These are phyloP conservation scores for Kuschelorhynchus macadamiae DNA, from an alignment of 2,888 invertebrate genomes.

Conservation along the genomic window DNA sequence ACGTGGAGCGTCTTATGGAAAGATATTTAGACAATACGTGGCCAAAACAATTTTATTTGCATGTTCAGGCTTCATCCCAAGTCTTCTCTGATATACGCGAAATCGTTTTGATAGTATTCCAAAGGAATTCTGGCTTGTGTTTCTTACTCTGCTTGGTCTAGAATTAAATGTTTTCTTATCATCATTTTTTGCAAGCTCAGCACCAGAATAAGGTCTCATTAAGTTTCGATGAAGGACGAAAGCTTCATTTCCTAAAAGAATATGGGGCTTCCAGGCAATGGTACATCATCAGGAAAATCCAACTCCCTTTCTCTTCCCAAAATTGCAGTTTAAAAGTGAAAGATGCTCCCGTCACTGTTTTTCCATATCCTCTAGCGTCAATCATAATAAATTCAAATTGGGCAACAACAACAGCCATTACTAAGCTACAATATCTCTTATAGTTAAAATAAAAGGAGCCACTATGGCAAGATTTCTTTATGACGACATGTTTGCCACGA, in stretches of 20 bases:
- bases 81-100: constrained; percentile 18
- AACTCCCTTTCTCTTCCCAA: constrained; percentile 16
- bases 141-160: constrained; percentile 21
- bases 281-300: constrained; percentile 12
- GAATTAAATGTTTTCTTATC: constrained; percentile 19
- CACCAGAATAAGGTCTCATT: constrained; percentile 39
- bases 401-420: constrained; percentile 17
- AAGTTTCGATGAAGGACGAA: constrained; percentile 24
- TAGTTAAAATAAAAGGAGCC: constrained; percentile 13
- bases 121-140: constrained; percentile 17
- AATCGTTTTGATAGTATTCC: constrained; percentile 23
- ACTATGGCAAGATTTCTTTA: constrained; percentile 18
- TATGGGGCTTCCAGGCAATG: constrained; percentile 18
- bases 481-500: constrained; percentile 22
- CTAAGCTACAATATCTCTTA: constrained; percentile 13
- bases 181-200: constrained; percentile 9
- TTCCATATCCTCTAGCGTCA: constrained; percentile 18
- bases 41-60: constrained; percentile 28
- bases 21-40: constrained; percentile 29
- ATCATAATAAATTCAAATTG: constrained; percentile 15
- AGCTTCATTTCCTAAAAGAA: constrained; percentile 30
- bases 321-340: constrained; percentile 9
- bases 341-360: constrained; percentile 28
- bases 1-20: no score
- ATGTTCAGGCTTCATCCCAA: constrained; percentile 25